Evolutionary conservation across 2,113 vertebrate genomes (phyloP).

Genomic region (Holacanthus passer): DNA sequence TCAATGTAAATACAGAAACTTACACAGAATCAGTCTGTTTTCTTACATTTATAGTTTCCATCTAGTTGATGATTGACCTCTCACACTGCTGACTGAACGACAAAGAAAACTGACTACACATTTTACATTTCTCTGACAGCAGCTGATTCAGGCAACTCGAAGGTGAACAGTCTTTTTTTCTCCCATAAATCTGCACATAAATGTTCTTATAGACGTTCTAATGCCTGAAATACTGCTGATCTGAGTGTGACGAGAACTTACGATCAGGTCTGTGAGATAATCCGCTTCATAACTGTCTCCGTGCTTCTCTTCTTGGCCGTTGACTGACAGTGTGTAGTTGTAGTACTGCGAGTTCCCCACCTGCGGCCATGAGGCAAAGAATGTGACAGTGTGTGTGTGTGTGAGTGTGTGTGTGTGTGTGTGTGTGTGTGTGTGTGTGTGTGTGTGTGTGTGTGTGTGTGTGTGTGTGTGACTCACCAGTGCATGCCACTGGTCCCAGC

Average conservation of each 20-base stretch:
- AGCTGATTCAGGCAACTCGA: constrained; percentile 31
- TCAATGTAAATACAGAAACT: not conserved
- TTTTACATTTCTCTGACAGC: not conserved
- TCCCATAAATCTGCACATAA: constrained; percentile 29
- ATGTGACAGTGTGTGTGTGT: not conserved
- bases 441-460: not conserved
- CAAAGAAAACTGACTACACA: not conserved
- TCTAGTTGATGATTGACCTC: constrained; percentile 19
- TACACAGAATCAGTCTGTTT: not conserved
- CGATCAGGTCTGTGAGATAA: constrained; percentile 87
- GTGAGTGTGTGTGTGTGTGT: not conserved
- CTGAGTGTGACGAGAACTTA: constrained; percentile 62
- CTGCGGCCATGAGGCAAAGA: constrained; percentile 56
- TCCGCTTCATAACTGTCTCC: constrained; percentile 81
- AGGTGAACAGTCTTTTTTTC: not conserved
- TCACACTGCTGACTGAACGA: not conserved
- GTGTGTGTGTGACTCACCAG: constrained; percentile 76
- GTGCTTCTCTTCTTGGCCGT: constrained; percentile 83
- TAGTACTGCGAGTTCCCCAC: constrained; percentile 87
- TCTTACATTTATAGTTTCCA: not conserved
- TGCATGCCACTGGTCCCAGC: constrained; percentile 87
- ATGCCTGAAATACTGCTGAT: not conserved
- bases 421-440: not conserved
- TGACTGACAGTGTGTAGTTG: constrained; percentile 86
- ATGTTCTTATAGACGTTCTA: too few relatives aligned